Evolutionary conservation across 2,797 vertebrate genomes (phyloP), one percentile per base, ranked within the genome.

Genomic region (Allenopithecus nigroviridis): DNA sequence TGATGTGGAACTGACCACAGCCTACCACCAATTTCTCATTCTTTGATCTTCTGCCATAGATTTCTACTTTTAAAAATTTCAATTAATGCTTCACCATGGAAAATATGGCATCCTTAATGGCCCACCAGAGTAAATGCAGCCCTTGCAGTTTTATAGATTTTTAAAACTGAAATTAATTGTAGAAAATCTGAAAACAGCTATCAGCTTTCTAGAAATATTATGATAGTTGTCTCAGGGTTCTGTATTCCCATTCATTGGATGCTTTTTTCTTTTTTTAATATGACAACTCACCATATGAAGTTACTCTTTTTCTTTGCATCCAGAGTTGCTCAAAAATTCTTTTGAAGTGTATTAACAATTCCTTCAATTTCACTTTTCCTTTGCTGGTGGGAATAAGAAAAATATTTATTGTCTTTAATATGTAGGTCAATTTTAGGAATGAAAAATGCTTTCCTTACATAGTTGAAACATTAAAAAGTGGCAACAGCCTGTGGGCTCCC

Each of bases 1-100:
- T 96, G 92, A 98, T 96, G 96, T 97, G 22, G 96, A 97, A 70
- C 85, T 93, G 97, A 94, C 96, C 85, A 57, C 8, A 14, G 92
- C 88, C 85, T 86, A 89, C 93, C 94, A 95, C 94, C 87, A 80
- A 84, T 50, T 97, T 96, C 92, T 98, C 80, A 80, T 92, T 61
- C 96, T 97, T 98, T 98, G 95, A 98, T 98, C 96, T 96, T 89
- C 94, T 96, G 97, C 97, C 95, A 89, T 59, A 46, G 59, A 89
- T 91, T 96, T 96, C 79, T 85, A 94, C 87, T 89, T 89, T 95
- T 78, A 39, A 48, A 87, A 85, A 57, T 89, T 94, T 96, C 85
- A 93, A 46, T 95, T 96, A 92, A 97, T 70, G 55, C 61, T 84
- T 79, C 30, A 61, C 10, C 11, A 3, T 79, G 39, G 90, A 92